Conservation (phyloP, 2,888 invertebrate genomes). For the Melanostoma mellinum region DNA sequence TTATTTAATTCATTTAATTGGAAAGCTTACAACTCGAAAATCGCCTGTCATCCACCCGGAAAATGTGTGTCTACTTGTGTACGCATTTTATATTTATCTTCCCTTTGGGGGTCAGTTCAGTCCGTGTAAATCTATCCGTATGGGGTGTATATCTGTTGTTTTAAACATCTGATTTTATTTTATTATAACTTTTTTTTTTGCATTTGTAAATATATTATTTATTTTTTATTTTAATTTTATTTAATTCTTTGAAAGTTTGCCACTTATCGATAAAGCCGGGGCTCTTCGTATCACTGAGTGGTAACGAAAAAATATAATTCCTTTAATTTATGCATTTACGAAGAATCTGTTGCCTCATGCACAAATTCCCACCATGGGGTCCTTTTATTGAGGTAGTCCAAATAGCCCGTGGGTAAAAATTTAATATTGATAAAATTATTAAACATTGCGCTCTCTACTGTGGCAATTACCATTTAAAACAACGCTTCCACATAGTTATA, state of each 20-base stretch:
- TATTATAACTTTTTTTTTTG: no score
- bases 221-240: conserved; percentile 13
- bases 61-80: conserved; percentile 41
- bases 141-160: neutral
- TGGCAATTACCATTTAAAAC: conserved; percentile 58
- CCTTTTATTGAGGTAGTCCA: conserved; percentile 1
- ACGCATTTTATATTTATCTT: conserved; percentile 47
- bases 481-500: neutral
- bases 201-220: no score
- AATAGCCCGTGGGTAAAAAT: conserved; percentile 13
- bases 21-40: conserved; percentile 69
- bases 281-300: conserved; percentile 19
- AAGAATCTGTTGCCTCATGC: conserved; percentile 62
- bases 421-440: conserved; percentile 67
- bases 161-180: neutral
- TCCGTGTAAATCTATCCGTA: conserved; percentile 33
- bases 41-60: conserved; percentile 66
- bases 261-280: conserved; percentile 63
- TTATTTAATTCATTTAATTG: conserved; percentile 71
- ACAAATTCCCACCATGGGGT: conserved; percentile 46
- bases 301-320: conserved; percentile 29
- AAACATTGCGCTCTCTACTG: conserved; percentile 41
- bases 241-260: conserved; percentile 62
- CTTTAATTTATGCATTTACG: conserved; percentile 65
- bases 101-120: conserved; percentile 27